phyloP scores from a whole-genome alignment of 2,797 vertebrate species.

The Sibirionetta formosa region DNA sequence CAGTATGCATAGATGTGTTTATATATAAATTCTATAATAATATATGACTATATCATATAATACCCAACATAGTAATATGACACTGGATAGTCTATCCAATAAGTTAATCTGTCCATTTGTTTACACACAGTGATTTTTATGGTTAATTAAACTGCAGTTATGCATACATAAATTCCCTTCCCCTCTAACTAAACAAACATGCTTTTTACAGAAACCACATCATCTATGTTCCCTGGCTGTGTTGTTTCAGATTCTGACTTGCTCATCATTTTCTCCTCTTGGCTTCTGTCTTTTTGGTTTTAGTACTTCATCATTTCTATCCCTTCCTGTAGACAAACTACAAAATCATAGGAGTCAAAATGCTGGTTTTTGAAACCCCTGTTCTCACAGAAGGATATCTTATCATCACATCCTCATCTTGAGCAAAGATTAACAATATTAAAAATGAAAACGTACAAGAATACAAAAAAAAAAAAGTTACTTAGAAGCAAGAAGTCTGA shows the following conservation, averaged over 20 bases:
- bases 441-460: neutral
- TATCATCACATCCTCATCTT: neutral
- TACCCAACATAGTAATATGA: neutral
- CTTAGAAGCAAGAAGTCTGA: neutral
- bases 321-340: neutral
- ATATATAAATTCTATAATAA: neutral
- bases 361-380: constrained; percentile 15
- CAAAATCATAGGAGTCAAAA: neutral
- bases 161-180: constrained; percentile 23
- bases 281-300: constrained; percentile 43
- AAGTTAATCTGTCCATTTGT: neutral
- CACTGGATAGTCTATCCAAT: neutral
- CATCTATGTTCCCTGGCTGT: constrained; percentile 16
- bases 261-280: constrained; percentile 8
- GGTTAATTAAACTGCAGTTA: constrained; percentile 33
- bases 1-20: neutral
- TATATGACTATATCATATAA: neutral
- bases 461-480: neutral
- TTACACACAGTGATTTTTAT: neutral
- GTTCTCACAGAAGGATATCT: neutral
- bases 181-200: constrained; percentile 44
- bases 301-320: neutral
- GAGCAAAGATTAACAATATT: neutral
- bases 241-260: constrained; percentile 61
- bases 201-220: constrained; percentile 49